These are phyloP conservation scores for Ranitomeya variabilis DNA, from an alignment of 2,113 vertebrate genomes.

Conservation along the genomic window DNA sequence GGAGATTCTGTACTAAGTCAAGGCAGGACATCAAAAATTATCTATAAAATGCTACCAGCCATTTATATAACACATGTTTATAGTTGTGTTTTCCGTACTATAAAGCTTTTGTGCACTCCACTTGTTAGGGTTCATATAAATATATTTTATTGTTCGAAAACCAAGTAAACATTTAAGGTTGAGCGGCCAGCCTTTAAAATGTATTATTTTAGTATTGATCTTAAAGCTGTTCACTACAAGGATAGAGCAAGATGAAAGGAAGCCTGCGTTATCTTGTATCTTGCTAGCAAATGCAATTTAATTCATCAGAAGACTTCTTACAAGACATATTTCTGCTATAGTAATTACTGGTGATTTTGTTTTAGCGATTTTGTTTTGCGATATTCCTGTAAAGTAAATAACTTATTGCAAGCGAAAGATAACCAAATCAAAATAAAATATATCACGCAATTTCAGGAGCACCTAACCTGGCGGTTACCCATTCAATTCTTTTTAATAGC, in stretches of 20 bases:
- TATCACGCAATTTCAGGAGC: slow-evolving; percentile 9
- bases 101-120: neutral
- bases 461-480: slow-evolving; percentile 27
- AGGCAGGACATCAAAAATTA: neutral
- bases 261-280: slow-evolving; percentile 39
- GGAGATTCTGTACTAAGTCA: neutral
- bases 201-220: slow-evolving; percentile 52
- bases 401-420: slow-evolving; percentile 16
- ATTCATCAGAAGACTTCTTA: slow-evolving; percentile 38
- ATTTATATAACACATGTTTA: neutral
- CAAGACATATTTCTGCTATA: slow-evolving; percentile 46
- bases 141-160: slow-evolving; percentile 26
- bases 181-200: slow-evolving; percentile 30
- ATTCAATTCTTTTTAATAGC: slow-evolving; percentile 36
- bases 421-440: slow-evolving; percentile 24
- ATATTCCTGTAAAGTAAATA: slow-evolving; percentile 38
- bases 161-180: slow-evolving; percentile 29
- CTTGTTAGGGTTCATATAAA: neutral
- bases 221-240: slow-evolving; percentile 16
- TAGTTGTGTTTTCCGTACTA: neutral
- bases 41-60: neutral
- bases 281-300: slow-evolving; percentile 46
- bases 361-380: slow-evolving; percentile 29
- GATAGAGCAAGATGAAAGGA: slow-evolving; percentile 27
- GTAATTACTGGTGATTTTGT: slow-evolving; percentile 47